These are phyloP conservation scores for Nilaparvata lugens DNA, from an alignment of 1,140 invertebrate species.

Conservation along the genomic window DNA sequence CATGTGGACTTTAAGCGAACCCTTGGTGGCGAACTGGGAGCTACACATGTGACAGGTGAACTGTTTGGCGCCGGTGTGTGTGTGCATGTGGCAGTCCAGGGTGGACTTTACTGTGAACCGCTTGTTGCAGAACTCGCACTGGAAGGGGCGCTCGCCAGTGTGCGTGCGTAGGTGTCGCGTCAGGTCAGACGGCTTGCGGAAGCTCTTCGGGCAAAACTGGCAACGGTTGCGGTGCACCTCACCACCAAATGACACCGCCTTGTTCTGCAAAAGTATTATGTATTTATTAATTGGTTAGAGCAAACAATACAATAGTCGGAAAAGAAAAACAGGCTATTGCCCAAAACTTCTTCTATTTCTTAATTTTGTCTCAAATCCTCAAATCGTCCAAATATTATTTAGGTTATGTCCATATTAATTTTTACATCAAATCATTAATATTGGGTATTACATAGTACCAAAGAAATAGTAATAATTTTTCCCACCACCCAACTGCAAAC, in stretches of 20 bases:
- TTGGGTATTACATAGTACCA: too few species aligned
- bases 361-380: too few species aligned
- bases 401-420: too few species aligned
- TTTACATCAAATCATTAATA: too few species aligned
- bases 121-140: conserved; percentile 51
- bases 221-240: conserved; percentile 42
- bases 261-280: conserved; percentile 10
- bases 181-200: conserved; percentile 44
- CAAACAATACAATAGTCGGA: too few species aligned
- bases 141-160: conserved; percentile 57
- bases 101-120: conserved; percentile 60
- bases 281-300: too few species aligned
- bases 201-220: conserved; percentile 43
- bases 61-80: conserved; percentile 44
- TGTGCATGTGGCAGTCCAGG: conserved; percentile 45
- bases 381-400: too few species aligned
- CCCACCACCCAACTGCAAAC: too few species aligned
- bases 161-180: conserved; percentile 47
- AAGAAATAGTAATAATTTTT: too few species aligned
- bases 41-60: conserved; percentile 50
- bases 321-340: too few species aligned
- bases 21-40: conserved; percentile 47
- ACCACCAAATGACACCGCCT: conserved; percentile 24
- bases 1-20: conserved; percentile 62
- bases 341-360: too few species aligned